Conservation (phyloP, 2,797 vertebrate species). For the Oryzias sinensis region DNA sequence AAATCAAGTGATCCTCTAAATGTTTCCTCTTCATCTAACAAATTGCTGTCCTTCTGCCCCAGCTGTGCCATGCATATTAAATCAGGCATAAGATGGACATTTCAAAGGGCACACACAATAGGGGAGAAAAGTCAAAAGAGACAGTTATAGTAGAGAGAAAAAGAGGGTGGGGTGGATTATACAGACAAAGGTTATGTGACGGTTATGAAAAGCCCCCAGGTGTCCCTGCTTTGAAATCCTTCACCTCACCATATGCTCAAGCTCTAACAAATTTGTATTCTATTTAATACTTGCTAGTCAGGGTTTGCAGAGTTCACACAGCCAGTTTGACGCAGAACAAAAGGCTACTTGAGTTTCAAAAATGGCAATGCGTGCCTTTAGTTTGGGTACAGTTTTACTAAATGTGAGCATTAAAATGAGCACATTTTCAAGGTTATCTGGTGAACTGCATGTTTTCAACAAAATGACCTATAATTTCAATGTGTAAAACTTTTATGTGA, state of each 20-base stretch:
- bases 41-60: conserved; percentile 33
- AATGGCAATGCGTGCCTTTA: background rate
- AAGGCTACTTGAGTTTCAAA: background rate
- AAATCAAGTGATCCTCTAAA: conserved; percentile 23
- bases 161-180: conserved; percentile 36
- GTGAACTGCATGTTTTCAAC: conserved; percentile 24
- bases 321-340: background rate
- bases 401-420: background rate
- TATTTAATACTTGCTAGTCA: conserved; percentile 24
- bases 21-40: conserved; percentile 28
- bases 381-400: background rate
- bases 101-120: conserved; percentile 44
- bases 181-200: conserved; percentile 44
- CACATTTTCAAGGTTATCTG: background rate
- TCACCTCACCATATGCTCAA: conserved; percentile 42
- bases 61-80: conserved; percentile 49
- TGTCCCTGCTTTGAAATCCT: conserved; percentile 43
- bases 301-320: conserved; percentile 14
- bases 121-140: conserved; percentile 37
- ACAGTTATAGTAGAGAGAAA: conserved; percentile 27
- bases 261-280: conserved; percentile 33
- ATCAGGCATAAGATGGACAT: conserved; percentile 47
- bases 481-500: conserved; percentile 40
- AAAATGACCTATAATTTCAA: conserved; percentile 35
- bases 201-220: conserved; percentile 41